These are phyloP conservation scores for Motacilla alba DNA, from an alignment of 2,113 vertebrate species.

Conservation along the genomic window DNA sequence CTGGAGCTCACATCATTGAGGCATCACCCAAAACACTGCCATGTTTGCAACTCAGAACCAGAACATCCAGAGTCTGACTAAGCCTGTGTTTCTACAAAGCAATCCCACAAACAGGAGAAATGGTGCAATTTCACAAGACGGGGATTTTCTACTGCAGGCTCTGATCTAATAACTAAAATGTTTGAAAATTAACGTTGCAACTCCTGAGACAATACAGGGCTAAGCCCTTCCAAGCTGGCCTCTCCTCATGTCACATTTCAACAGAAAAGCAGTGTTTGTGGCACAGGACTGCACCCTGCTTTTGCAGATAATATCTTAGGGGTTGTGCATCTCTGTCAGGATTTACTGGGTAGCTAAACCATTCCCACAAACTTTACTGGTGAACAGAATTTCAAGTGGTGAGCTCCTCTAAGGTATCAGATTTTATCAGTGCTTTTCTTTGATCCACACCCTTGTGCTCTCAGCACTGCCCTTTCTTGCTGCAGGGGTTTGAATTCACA, in stretches of 20 bases:
- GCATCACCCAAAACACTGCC: background rate
- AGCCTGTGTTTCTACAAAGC: background rate
- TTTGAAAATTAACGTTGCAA: background rate
- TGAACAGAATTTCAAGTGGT: background rate
- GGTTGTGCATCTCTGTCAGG: background rate
- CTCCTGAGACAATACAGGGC: background rate
- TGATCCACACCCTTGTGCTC: background rate
- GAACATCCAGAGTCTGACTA: background rate
- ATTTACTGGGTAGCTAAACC: background rate
- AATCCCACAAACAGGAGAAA: background rate
- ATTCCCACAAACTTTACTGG: background rate
- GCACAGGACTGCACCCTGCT: background rate
- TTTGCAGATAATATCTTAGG: background rate
- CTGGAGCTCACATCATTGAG: rapidly evolving
- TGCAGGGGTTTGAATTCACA: background rate
- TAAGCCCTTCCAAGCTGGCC: background rate
- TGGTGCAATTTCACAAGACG: background rate
- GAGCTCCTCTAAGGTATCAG: background rate
- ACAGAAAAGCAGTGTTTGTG: background rate
- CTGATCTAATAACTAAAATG: background rate
- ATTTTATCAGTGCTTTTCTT: background rate
- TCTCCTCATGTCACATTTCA: background rate
- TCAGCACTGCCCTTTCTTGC: background rate
- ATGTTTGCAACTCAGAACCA: background rate
- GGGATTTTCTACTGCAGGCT: background rate